Evolutionary conservation across 2,888 invertebrate species (phyloP).

Genomic region (Ormyrus thymus): DNA sequence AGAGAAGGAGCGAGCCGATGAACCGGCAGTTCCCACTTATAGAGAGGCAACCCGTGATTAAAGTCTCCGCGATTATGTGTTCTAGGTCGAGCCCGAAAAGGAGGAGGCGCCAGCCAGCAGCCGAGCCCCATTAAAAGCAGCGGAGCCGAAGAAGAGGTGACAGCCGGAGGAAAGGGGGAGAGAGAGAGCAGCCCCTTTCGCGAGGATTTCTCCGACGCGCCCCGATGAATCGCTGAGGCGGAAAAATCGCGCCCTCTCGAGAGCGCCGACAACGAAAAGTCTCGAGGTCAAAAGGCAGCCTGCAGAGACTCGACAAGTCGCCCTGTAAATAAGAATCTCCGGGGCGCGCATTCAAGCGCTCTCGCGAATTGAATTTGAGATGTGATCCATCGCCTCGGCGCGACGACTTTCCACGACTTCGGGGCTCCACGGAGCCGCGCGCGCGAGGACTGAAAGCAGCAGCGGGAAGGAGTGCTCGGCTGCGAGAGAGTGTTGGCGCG

Average conservation of each 20-base stretch:
- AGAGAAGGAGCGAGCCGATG: not conserved
- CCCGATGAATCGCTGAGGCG: constrained; percentile 12
- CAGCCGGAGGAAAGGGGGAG: not conserved
- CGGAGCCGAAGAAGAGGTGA: constrained; percentile 1
- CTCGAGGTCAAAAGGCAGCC: not conserved
- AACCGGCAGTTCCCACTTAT: not conserved
- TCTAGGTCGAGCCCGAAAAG: constrained; percentile 33
- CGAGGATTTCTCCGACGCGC: not conserved
- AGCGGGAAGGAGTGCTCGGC: not conserved
- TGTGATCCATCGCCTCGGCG: constrained; percentile 23
- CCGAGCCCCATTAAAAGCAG: not conserved
- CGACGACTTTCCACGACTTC: not conserved
- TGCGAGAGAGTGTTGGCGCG: not conserved
- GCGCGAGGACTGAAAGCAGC: not conserved
- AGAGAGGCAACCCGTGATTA: constrained; percentile 39
- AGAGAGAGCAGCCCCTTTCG: not conserved
- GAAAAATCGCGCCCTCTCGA: not conserved
- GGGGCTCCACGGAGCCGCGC: not conserved
- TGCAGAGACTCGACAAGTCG: not conserved
- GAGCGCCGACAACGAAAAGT: not conserved
- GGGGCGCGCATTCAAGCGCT: constrained; percentile 2
- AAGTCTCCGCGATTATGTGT: constrained; percentile 42
- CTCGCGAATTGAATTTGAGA: constrained; percentile 7
- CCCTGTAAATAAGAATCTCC: constrained; percentile 11
- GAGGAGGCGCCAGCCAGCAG: not conserved